A percentile compares a stretch with the other conserved stretches of the same genome.
These are phyloP conservation scores for Acipenser oxyrinchus DNA, from an alignment of 2,797 vertebrate genomes.

Conservation along the genomic window DNA sequence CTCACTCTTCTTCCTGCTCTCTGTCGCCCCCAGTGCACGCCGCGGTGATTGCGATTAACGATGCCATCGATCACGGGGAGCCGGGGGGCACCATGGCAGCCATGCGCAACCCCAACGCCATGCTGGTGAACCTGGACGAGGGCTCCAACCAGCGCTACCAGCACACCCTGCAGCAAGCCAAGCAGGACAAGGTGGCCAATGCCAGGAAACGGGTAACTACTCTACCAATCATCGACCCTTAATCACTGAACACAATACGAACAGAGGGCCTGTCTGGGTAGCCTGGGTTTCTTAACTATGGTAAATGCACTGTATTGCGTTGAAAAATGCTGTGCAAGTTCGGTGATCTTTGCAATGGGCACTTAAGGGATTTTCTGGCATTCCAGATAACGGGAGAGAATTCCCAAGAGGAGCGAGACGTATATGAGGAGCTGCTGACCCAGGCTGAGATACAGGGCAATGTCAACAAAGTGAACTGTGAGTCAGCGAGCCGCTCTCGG, in stretches of 20 bases:
- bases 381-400: conserved; percentile 71
- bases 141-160: conserved; percentile 67
- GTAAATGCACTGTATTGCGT: too few relatives aligned
- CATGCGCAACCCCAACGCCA: conserved; percentile 91
- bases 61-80: conserved; percentile 80
- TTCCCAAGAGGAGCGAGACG: conserved; percentile 73
- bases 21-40: conserved; percentile 72
- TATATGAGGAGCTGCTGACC: conserved; percentile 92
- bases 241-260: too few relatives aligned
- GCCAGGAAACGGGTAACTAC: conserved; percentile 79
- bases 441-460: conserved; percentile 98
- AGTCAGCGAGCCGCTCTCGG: conserved; percentile 28
- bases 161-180: conserved; percentile 75
- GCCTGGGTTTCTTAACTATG: too few relatives aligned
- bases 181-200: conserved; percentile 79
- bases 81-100: conserved; percentile 74
- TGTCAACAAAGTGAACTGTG: conserved; percentile 89
- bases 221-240: too few relatives aligned
- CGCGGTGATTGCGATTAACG: conserved; percentile 95
- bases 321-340: too few relatives aligned
- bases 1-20: neutral
- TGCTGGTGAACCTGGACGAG: conserved; percentile 78
- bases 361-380: conserved; percentile 11
- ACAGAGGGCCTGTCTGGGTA: too few relatives aligned
- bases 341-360: too few relatives aligned